Evolutionary conservation across 1,140 invertebrate genomes (phyloP).

Genomic region (Drosophila willistoni): DNA sequence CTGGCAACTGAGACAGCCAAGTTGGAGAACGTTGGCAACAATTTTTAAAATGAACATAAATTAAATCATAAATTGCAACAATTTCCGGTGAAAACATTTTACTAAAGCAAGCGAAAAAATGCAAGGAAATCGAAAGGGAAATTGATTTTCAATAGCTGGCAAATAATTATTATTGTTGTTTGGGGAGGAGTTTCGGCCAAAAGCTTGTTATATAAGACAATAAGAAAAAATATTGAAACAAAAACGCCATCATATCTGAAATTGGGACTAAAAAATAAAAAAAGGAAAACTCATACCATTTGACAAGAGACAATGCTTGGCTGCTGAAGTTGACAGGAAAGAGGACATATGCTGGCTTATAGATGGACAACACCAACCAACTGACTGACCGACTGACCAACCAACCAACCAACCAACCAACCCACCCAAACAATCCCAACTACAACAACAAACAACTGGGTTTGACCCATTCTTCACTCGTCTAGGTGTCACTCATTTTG

Average conservation of each 20-base stretch:
- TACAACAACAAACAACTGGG: background rate
- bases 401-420: background rate
- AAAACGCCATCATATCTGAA: background rate
- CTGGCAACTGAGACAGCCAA: background rate
- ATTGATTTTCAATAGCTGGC: constrained; percentile 77
- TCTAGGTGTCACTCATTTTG: constrained; percentile 51
- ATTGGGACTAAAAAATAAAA: background rate
- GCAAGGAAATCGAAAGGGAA: constrained; percentile 76
- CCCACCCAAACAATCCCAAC: background rate
- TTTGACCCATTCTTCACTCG: constrained; percentile 22
- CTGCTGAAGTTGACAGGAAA: constrained; percentile 13
- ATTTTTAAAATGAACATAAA: constrained; percentile 76
- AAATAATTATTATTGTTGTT: constrained; percentile 72
- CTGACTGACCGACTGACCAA: background rate
- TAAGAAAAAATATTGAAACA: background rate
- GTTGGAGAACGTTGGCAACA: constrained; percentile 29
- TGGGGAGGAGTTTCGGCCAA: background rate
- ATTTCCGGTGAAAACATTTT: constrained; percentile 69
- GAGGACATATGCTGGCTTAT: constrained; percentile 11
- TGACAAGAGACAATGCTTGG: constrained; percentile 20
- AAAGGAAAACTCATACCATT: background rate
- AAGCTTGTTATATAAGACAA: constrained; percentile 5
- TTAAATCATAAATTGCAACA: constrained; percentile 80
- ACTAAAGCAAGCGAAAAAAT: constrained; percentile 49
- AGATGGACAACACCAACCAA: constrained; percentile 10